Base-by-base conservation (phyloP, 2,113 vertebrate genomes). In the Rhabdornis inornatus region DNA sequence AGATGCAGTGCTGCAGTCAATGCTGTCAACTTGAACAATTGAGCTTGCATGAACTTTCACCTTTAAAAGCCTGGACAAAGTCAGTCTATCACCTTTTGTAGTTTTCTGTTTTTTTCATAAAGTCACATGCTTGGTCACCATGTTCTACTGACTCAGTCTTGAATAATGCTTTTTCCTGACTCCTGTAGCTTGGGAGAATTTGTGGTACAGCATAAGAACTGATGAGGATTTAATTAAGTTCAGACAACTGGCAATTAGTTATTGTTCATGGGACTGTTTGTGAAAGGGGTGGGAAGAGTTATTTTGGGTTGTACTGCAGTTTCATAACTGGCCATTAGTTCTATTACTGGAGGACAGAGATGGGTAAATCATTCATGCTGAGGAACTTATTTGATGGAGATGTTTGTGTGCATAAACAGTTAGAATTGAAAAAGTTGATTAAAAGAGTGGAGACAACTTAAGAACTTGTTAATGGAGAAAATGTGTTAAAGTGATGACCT, bases 261-360 rank as follows among this genome's bases (percentile, higher is more conserved):
- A 87, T 92, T 97, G 87, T 87, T 95, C 91, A 95, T 27, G 28
- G 76, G 85, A 89, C 72, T 87, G 65, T 77, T 89, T 92, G 61
- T 83, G 94, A 87, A 63, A 94, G n/a, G 27, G 76, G 81, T 87
- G 31, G 71, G 82, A 96, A 90, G 92, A 97, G 93, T 88, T 97
- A 96, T 97, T 97, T 97, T 95, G 95, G 92, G 84, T 92, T 95
- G 61, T 68, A 81, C 50, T 70, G 47, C 61, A 84, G 94, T 95
- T 97, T 98, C 94, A 92, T 96, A 97, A 95, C 75, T 88, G 50
- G 69, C 90, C 45, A 76, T 92, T 83, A 91, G 82, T 92, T 96
- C 83, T 84, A 2, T 40, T 81, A 90, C 70, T 94, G 81, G 45
- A 94, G 83, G 94, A 76, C 85, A 97, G 56, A 91, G 37, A 75